Evolutionary conservation across 37 sponge, comb jelly and placozoan species (phyloP).

Genomic region (Corticium candelabrum): DNA sequence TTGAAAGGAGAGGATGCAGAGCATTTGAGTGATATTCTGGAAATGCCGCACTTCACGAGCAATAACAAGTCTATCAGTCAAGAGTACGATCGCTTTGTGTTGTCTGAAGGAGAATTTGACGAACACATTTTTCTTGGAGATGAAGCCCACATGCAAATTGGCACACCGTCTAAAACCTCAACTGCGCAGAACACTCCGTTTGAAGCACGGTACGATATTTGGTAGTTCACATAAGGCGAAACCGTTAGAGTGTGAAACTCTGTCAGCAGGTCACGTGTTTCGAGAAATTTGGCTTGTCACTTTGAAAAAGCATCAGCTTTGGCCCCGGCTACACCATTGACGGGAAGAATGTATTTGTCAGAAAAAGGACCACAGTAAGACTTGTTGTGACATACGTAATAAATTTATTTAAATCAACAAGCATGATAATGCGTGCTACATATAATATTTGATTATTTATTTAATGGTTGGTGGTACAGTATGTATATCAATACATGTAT

Average conservation of each 20-base stretch:
- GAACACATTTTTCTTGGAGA: constrained; percentile 74
- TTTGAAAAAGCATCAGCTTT: not conserved
- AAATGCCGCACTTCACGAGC: not conserved
- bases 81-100: constrained; percentile 56
- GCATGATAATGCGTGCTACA: no score
- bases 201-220: constrained; percentile 1
- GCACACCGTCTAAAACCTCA: constrained; percentile 37
- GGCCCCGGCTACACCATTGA: constrained; percentile 34
- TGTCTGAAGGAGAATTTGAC: constrained; percentile 75
- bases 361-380: constrained; percentile 18
- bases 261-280: not conserved
- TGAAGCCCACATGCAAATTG: constrained; percentile 55
- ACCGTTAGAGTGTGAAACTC: not conserved
- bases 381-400: no score
- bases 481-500: no score
- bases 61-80: constrained; percentile 43
- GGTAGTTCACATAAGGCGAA: not conserved
- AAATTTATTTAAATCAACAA: no score
- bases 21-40: not conserved
- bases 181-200: not conserved
- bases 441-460: no score
- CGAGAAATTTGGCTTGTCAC: constrained; percentile 1
- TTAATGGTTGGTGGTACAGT: no score
- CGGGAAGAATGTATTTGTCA: constrained; percentile 41
- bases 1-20: not conserved